Percentiles rank a stretch among this genome's conserved stretches.
These are phyloP conservation scores for Aphyosemion australe DNA, from an alignment of 2,113 vertebrate species.

Conservation along the genomic window DNA sequence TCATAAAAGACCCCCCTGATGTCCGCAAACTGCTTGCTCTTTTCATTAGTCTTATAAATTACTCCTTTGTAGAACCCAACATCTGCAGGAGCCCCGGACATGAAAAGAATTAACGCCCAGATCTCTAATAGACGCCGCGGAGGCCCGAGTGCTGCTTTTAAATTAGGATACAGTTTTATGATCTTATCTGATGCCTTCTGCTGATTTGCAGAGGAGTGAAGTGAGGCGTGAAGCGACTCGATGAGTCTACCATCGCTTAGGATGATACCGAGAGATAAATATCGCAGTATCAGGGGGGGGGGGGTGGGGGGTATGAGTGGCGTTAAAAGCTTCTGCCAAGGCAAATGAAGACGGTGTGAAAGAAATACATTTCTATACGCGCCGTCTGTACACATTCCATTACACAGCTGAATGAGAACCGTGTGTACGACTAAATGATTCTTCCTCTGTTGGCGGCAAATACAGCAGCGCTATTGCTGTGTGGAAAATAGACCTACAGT, in stretches of 20 bases:
- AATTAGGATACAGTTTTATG: slow-evolving; percentile 81
- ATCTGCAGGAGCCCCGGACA: slow-evolving; percentile 78
- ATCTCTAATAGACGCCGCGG: slow-evolving; percentile 78
- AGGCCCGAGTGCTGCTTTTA: slow-evolving; percentile 72
- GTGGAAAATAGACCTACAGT: slow-evolving; percentile 74
- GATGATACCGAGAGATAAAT: slow-evolving; percentile 79
- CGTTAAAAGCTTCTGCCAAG: slow-evolving; percentile 75
- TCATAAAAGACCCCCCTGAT: slow-evolving; percentile 78
- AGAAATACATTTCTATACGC: slow-evolving; percentile 70
- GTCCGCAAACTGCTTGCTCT: slow-evolving; percentile 79
- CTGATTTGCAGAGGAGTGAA: slow-evolving; percentile 72
- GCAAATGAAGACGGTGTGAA: slow-evolving; percentile 68
- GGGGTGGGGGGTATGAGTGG: slow-evolving; percentile 75
- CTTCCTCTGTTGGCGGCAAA: slow-evolving; percentile 67
- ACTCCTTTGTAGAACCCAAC: slow-evolving; percentile 80
- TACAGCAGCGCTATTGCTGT: slow-evolving; percentile 62
- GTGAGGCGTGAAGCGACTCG: slow-evolving; percentile 73
- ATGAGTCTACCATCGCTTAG: slow-evolving; percentile 78
- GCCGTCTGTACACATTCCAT: slow-evolving; percentile 74
- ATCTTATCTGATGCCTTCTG: slow-evolving; percentile 79
- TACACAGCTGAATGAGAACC: slow-evolving; percentile 78
- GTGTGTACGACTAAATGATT: slow-evolving; percentile 76
- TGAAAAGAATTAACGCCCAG: slow-evolving; percentile 82
- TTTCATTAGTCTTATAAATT: slow-evolving; percentile 84
- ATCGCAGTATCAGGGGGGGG: slow-evolving; percentile 75